Percentiles rank a stretch among this genome's conserved stretches.
Conservation (phyloP, 2,888 invertebrate species). For the Glaucopsyche alexis region DNA sequence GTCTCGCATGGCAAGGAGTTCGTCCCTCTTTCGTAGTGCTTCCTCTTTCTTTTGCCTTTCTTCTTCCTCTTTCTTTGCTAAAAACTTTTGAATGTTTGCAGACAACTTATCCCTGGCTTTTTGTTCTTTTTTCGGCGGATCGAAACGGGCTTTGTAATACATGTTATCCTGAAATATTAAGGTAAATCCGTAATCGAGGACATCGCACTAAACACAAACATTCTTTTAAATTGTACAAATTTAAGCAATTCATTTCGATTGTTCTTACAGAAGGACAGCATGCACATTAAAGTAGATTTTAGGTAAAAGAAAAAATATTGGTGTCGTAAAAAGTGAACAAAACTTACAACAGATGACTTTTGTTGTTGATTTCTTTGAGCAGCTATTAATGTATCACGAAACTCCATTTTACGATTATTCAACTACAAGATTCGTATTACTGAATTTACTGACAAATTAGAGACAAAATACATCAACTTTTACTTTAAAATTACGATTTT, state of each 20-base stretch:
- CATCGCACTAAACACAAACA: no score
- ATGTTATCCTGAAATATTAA: slow-evolving; percentile 54
- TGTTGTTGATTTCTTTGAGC: slow-evolving; percentile 78
- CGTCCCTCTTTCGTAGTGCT: slow-evolving; percentile 83
- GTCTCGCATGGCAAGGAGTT: slow-evolving; percentile 83
- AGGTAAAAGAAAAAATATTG: slow-evolving; percentile 39
- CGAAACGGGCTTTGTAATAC: slow-evolving; percentile 89
- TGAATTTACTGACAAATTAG: slow-evolving; percentile 39
- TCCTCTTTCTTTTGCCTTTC: slow-evolving; percentile 83
- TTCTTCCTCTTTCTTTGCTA: slow-evolving; percentile 90
- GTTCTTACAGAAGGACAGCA: background rate
- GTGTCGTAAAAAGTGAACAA: slow-evolving; percentile 43
- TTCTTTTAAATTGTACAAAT: background rate
- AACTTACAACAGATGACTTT: slow-evolving; percentile 75
- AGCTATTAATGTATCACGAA: slow-evolving; percentile 72
- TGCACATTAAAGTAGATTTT: slow-evolving; percentile 5
- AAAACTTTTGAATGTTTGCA: slow-evolving; percentile 89
- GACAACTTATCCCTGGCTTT: slow-evolving; percentile 84
- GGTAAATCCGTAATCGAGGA: background rate
- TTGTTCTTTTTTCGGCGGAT: slow-evolving; percentile 89
- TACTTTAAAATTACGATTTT: slow-evolving; percentile 62
- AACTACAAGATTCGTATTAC: slow-evolving; percentile 8
- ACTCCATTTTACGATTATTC: slow-evolving; percentile 60
- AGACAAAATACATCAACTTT: slow-evolving; percentile 47
- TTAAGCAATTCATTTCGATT: background rate